These are phyloP conservation scores for Pipistrellus pipistrellus DNA, from an alignment of 2,797 vertebrate species.

Conservation along the genomic window DNA sequence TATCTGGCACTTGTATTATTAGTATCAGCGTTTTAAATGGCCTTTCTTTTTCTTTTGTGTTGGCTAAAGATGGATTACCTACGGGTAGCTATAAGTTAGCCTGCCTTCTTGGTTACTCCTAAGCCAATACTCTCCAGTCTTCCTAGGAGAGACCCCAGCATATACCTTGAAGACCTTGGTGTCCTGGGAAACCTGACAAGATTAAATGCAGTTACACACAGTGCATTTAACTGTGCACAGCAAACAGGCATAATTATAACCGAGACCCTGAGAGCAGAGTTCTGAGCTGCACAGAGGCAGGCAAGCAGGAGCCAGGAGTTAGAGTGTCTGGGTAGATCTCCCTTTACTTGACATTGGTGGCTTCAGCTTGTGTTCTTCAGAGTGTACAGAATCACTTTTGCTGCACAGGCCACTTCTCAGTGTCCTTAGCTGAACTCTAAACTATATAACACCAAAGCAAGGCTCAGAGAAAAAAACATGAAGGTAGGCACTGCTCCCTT, in stretches of 20 bases:
- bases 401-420: constrained; percentile 47
- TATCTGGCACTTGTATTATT: not conserved
- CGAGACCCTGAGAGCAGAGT: not conserved
- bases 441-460: constrained; percentile 14
- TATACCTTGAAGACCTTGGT: not conserved
- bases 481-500: constrained; percentile 13
- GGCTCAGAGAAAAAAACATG: constrained; percentile 34
- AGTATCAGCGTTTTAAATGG: not conserved
- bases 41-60: not conserved
- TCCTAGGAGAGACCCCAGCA: not conserved
- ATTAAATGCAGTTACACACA: constrained; percentile 5
- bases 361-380: constrained; percentile 18
- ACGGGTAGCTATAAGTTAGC: not conserved
- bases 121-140: not conserved
- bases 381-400: constrained; percentile 54
- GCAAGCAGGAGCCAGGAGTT: not conserved
- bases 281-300: not conserved
- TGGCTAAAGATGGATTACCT: constrained; percentile 28
- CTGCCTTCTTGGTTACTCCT: not conserved
- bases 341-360: constrained; percentile 39
- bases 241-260: not conserved
- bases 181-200: constrained; percentile 37
- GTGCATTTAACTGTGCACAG: not conserved
- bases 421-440: constrained; percentile 80
- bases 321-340: not conserved